Conservation (phyloP, 2,797 vertebrate genomes). For the Oreochromis mossambicus region DNA sequence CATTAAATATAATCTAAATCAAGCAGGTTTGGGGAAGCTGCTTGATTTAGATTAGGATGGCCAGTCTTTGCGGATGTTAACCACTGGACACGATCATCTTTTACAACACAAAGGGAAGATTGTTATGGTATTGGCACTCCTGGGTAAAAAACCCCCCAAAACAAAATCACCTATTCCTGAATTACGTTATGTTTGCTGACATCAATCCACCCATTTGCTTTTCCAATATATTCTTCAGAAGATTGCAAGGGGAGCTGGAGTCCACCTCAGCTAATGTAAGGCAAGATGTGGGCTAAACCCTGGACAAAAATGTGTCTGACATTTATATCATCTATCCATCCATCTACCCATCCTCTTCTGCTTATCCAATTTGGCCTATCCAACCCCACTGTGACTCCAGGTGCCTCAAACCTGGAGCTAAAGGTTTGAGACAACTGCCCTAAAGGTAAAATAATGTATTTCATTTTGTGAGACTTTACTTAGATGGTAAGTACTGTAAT, state of each 20-base stretch:
- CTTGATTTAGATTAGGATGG: not conserved
- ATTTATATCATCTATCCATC: not conserved
- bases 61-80: not conserved
- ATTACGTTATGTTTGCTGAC: not conserved
- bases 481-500: not conserved
- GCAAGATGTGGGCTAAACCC: not conserved
- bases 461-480: not conserved
- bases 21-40: not conserved
- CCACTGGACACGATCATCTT: not conserved
- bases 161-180: not conserved
- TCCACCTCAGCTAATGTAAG: not conserved
- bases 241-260: not conserved
- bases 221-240: not conserved
- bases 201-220: not conserved
- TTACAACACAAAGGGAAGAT: not conserved
- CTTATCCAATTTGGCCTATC: not conserved
- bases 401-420: not conserved
- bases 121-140: not conserved
- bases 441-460: not conserved
- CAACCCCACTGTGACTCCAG: not conserved
- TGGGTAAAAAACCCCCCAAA: not conserved
- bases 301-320: not conserved
- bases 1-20: not conserved
- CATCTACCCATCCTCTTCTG: not conserved
- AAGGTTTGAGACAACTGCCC: not conserved